Evolutionary conservation across 2,888 invertebrate species (phyloP).

Genomic region (Leucoma salicis): DNA sequence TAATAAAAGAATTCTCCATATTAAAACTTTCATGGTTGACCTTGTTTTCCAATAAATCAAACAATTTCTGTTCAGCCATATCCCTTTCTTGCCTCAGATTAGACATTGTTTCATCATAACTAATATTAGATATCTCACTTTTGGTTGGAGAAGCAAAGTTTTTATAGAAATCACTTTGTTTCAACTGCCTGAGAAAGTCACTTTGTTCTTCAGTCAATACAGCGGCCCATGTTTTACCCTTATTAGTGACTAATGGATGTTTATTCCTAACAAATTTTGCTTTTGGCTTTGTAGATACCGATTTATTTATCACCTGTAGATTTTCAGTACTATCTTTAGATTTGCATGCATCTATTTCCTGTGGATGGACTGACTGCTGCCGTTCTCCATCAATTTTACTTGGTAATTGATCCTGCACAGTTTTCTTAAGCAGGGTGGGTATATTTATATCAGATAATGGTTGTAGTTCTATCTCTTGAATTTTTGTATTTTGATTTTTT

Average conservation of each 20-base stretch:
- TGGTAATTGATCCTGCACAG: background rate
- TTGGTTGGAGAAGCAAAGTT: conserved; percentile 69
- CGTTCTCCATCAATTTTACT: background rate
- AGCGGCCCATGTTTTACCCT: conserved; percentile 72
- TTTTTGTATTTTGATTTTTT: conserved; percentile 25
- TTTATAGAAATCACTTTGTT: conserved; percentile 73
- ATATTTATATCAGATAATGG: conserved; percentile 23
- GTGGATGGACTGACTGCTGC: background rate
- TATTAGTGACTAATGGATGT: conserved; percentile 63
- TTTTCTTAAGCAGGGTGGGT: background rate
- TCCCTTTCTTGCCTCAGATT: conserved; percentile 66
- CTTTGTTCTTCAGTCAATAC: conserved; percentile 71
- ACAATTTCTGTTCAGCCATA: conserved; percentile 86
- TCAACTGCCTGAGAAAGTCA: conserved; percentile 66
- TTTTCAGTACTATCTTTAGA: background rate
- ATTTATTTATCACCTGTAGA: background rate
- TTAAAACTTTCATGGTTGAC: conserved; percentile 87
- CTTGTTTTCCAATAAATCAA: conserved; percentile 89
- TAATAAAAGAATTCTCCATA: conserved; percentile 85
- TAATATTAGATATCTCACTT: conserved; percentile 59
- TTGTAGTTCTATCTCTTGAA: conserved; percentile 24
- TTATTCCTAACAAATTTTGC: conserved; percentile 54
- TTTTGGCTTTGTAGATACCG: conserved; percentile 11
- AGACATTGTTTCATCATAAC: conserved; percentile 54
- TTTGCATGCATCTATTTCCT: background rate